These are phyloP conservation scores for Hyperopisus bebe DNA, from an alignment of 2,113 vertebrate species.

Conservation along the genomic window DNA sequence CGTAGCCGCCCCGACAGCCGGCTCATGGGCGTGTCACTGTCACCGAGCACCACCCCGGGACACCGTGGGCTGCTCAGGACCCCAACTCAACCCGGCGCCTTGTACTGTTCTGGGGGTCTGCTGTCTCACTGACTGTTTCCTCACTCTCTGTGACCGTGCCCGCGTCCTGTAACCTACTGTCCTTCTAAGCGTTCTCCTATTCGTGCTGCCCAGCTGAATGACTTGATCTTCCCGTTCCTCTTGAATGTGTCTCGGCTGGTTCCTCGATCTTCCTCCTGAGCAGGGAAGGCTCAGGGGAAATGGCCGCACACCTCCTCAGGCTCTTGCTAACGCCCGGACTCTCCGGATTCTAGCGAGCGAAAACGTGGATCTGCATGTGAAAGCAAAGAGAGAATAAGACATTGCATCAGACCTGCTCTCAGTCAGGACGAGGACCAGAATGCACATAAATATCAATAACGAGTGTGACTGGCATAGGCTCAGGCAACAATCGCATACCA, in stretches of 20 bases:
- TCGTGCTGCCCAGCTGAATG: constrained; percentile 2
- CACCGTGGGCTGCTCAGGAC: constrained; percentile 56
- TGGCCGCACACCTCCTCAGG: background rate
- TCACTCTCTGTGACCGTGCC: background rate
- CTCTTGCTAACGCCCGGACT: background rate
- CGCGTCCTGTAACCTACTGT: background rate
- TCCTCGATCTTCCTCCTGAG: background rate
- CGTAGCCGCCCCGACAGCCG: constrained; percentile 81
- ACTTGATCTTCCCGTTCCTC: background rate
- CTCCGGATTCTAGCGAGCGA: constrained; percentile 24
- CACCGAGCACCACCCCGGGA: constrained; percentile 68
- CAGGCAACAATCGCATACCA: background rate
- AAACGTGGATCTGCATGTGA: constrained; percentile 35
- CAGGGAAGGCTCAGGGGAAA: background rate
- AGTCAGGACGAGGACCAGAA: constrained; percentile 7
- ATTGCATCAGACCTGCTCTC: background rate
- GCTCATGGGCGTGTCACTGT: constrained; percentile 83
- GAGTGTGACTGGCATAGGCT: background rate
- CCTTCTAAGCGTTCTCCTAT: background rate
- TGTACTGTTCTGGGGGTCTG: background rate
- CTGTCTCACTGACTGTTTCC: background rate
- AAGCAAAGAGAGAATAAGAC: constrained; percentile 24
- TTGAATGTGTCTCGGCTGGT: background rate
- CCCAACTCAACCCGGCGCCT: constrained; percentile 42
- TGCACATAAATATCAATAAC: background rate